These are phyloP conservation scores for Globodera ellingtonae DNA, from an alignment of 1,140 invertebrate species.

Conservation along the genomic window DNA sequence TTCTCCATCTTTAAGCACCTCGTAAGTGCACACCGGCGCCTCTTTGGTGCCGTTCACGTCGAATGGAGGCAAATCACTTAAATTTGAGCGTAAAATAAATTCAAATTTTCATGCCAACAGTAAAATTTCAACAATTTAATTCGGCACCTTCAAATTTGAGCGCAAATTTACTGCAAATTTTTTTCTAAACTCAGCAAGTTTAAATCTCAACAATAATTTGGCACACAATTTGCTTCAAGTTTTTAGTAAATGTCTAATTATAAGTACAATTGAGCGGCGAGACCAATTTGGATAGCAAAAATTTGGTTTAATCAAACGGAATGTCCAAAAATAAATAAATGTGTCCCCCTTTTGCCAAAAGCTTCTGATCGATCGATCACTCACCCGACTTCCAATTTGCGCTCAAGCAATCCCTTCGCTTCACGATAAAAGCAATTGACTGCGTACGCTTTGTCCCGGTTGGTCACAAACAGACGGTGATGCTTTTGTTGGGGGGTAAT, in stretches of 20 bases:
- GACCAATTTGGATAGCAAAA: too few species aligned
- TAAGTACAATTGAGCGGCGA: too few species aligned
- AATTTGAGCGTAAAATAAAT: conserved; percentile 1
- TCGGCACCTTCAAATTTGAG: too few species aligned
- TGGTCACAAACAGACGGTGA: conserved; percentile 49
- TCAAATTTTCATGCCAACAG: too few species aligned
- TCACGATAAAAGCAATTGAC: conserved; percentile 52
- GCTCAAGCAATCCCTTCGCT: conserved; percentile 37
- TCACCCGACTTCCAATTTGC: conserved; percentile 43
- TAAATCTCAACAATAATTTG: too few species aligned
- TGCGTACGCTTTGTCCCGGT: conserved; percentile 50
- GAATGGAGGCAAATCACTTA: conserved; percentile 45
- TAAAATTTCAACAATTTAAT: too few species aligned
- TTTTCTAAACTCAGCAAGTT: too few species aligned
- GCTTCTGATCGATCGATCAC: background rate
- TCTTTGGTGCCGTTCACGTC: conserved; percentile 29
- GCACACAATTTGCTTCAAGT: too few species aligned
- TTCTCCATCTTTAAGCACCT: conserved; percentile 41
- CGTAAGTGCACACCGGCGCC: conserved; percentile 44
- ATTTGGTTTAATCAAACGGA: too few species aligned
- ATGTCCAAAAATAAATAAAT: conserved; percentile 12
- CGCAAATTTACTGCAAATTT: too few species aligned
- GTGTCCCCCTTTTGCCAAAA: background rate
- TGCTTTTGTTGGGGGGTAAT: conserved; percentile 31
- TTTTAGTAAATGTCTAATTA: too few species aligned